These are phyloP conservation scores for Boleophthalmus pectinirostris DNA, from an alignment of 2,113 vertebrate species.

Conservation along the genomic window DNA sequence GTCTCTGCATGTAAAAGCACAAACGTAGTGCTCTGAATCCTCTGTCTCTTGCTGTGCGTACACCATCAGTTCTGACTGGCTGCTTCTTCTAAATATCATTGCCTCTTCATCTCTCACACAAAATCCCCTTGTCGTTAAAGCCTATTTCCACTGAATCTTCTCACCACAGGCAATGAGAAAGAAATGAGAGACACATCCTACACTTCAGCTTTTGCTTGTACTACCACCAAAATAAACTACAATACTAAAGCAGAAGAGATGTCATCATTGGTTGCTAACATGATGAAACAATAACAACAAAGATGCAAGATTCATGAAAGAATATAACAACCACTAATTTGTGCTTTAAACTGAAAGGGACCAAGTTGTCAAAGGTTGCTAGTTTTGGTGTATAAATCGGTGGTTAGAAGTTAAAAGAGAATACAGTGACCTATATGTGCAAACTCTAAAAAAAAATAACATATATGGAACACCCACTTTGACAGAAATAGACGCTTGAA, in stretches of 20 bases:
- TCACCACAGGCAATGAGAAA: slow-evolving; percentile 45
- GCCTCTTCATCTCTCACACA: slow-evolving; percentile 47
- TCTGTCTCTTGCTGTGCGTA: slow-evolving; percentile 32
- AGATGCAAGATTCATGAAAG: slow-evolving; percentile 26
- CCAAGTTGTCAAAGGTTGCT: slow-evolving; percentile 22
- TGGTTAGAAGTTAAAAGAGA: slow-evolving; percentile 6
- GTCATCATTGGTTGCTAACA: slow-evolving; percentile 41
- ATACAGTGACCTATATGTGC: slow-evolving; percentile 26
- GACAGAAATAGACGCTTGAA: slow-evolving; percentile 32
- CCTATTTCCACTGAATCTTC: slow-evolving; percentile 40
- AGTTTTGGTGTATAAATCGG: slow-evolving; percentile 35
- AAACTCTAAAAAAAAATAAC: slow-evolving; percentile 35
- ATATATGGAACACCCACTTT: slow-evolving; percentile 40
- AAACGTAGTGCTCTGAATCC: slow-evolving; percentile 8
- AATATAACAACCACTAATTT: slow-evolving; percentile 51
- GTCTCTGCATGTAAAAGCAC: slow-evolving; percentile 32
- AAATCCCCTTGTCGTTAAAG: slow-evolving; percentile 53
- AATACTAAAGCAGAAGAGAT: slow-evolving; percentile 29
- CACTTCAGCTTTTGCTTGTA: slow-evolving; percentile 2
- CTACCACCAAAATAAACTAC: slow-evolving; percentile 29
- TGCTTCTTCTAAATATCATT: slow-evolving; percentile 71
- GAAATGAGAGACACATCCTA: slow-evolving; percentile 11
- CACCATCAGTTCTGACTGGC: slow-evolving; percentile 58
- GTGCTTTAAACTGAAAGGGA: slow-evolving; percentile 49
- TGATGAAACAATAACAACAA: slow-evolving; percentile 41